Conservation (phyloP, 2,797 vertebrate genomes). For the Rallus crepitans region DNA sequence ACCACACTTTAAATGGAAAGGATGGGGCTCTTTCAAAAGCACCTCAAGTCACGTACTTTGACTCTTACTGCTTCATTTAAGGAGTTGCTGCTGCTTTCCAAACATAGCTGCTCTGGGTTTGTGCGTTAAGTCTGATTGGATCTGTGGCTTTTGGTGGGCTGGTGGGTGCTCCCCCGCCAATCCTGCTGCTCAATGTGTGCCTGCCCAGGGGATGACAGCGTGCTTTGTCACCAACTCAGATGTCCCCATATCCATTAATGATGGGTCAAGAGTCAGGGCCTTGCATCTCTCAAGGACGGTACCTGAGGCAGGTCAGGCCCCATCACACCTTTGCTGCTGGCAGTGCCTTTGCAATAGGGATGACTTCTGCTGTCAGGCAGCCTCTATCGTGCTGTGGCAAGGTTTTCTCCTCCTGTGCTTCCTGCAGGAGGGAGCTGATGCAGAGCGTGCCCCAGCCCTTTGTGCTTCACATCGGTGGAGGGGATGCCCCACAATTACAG, state of each 20-base stretch:
- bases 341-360: not conserved
- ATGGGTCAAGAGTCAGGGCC: too few species aligned
- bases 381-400: not conserved
- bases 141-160: not conserved
- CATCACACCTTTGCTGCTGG: not conserved
- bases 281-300: fast-evolving
- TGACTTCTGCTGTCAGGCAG: fast-evolving
- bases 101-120: not conserved
- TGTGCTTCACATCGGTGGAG: not conserved
- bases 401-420: not conserved
- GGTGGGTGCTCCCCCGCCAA: not conserved
- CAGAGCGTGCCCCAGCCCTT: fast-evolving
- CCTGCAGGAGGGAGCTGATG: not conserved
- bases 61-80: not conserved
- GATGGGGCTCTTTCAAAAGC: not conserved
- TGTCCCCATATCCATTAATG: not conserved
- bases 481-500: not conserved
- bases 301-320: not conserved
- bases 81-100: not conserved
- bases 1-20: not conserved
- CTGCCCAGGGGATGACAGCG: not conserved
- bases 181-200: fast-evolving
- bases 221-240: not conserved
- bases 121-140: not conserved
- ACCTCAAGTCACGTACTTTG: not conserved